phyloP scores from a whole-genome alignment of 1,140 invertebrate genomes.

The Stegodyphus mimosarum region DNA sequence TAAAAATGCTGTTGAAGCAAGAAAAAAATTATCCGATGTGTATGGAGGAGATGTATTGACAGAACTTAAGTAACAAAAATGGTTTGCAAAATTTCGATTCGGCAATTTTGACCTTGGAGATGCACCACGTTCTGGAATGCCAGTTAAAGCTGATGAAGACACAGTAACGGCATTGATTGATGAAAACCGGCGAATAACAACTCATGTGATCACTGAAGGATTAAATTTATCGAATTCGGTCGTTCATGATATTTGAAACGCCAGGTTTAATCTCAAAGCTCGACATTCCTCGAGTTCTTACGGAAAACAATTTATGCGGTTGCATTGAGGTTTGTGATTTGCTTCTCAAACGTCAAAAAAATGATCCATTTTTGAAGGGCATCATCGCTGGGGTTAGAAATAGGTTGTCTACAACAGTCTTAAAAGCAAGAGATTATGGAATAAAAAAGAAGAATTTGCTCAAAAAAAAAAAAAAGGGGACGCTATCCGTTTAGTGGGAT shows the following conservation, averaged over 20 bases:
- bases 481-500: slow-evolving; percentile 14
- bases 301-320: background rate
- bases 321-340: slow-evolving; percentile 18
- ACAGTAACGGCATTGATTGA: slow-evolving; percentile 8
- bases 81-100: slow-evolving; percentile 20
- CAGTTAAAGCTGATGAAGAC: slow-evolving; percentile 14
- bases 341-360: slow-evolving; percentile 4
- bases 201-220: slow-evolving; percentile 9
- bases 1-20: slow-evolving; percentile 11
- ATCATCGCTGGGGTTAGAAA: background rate
- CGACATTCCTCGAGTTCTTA: background rate
- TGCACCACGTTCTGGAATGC: slow-evolving; percentile 11
- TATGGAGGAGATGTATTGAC: slow-evolving; percentile 10
- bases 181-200: slow-evolving; percentile 18
- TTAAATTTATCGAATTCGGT: slow-evolving; percentile 19
- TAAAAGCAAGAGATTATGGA: slow-evolving; percentile 5
- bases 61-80: background rate
- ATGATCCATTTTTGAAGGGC: slow-evolving; percentile 23
- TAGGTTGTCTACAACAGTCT: background rate
- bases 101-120: slow-evolving; percentile 12
- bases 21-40: slow-evolving; percentile 24
- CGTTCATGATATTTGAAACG: slow-evolving; percentile 13
- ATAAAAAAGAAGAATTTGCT: slow-evolving; percentile 1
- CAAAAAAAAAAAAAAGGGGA: background rate
- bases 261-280: background rate